Percentiles rank a stretch among this genome's conserved stretches.
phyloP scores from a whole-genome alignment of 2,113 vertebrate genomes.

The Parus major region DNA sequence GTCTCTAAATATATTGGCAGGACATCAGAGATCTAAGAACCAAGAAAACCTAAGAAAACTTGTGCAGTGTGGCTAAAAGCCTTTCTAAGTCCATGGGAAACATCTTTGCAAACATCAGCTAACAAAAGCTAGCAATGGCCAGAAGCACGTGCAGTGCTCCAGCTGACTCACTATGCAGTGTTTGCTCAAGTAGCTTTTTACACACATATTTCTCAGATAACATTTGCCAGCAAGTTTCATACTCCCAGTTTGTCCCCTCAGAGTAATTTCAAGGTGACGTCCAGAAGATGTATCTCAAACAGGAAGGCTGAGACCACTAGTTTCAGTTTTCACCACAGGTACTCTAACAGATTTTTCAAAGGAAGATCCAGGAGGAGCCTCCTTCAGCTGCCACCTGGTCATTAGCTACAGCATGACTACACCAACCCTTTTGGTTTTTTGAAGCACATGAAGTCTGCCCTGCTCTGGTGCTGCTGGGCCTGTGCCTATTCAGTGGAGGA shows the following conservation, averaged over 20 bases:
- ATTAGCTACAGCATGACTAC: background rate
- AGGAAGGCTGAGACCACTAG: background rate
- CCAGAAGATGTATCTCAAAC: background rate
- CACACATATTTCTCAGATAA: background rate
- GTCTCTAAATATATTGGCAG: background rate
- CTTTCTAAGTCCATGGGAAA: background rate
- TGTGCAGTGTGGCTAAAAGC: background rate
- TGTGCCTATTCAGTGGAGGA: background rate
- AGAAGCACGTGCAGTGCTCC: background rate
- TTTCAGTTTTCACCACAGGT: background rate
- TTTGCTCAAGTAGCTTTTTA: background rate
- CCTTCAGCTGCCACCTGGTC: background rate
- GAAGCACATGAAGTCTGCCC: background rate
- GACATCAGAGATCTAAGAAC: background rate
- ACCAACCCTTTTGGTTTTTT: background rate
- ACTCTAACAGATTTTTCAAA: background rate
- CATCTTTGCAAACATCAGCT: background rate
- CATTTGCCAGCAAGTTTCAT: background rate
- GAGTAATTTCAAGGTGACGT: background rate
- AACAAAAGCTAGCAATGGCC: background rate
- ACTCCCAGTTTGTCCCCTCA: background rate
- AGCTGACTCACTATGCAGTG: background rate
- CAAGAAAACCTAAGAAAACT: background rate
- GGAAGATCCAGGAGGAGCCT: background rate
- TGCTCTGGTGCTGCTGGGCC: background rate